phyloP scores from a whole-genome alignment of 2,797 vertebrate species.

The Eospalax fontanierii region DNA sequence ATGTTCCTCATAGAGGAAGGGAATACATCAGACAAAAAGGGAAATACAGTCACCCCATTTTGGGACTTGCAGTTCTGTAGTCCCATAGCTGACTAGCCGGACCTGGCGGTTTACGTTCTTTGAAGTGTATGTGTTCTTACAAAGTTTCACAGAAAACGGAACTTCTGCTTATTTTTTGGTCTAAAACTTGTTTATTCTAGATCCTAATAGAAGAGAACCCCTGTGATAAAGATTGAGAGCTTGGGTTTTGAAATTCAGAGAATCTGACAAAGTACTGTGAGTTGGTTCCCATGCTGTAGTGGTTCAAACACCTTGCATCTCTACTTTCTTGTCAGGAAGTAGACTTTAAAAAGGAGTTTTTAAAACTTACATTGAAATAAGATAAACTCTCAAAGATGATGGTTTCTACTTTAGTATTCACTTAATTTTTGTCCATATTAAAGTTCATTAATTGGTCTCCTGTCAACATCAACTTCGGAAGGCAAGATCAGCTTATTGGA shows the following conservation, averaged over 20 bases:
- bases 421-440: not conserved
- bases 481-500: not conserved
- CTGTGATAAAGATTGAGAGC: not conserved
- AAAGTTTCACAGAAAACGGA: conserved; percentile 41
- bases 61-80: not conserved
- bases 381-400: not conserved
- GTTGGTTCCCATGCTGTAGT: not conserved
- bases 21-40: not conserved
- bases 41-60: conserved; percentile 22
- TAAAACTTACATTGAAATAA: not conserved
- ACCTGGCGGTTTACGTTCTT: conserved; percentile 16
- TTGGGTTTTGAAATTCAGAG: conserved; percentile 36
- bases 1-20: not conserved
- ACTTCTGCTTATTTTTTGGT: conserved; percentile 19
- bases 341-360: not conserved
- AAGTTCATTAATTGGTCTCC: not conserved
- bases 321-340: conserved; percentile 30
- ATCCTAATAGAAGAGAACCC: not conserved
- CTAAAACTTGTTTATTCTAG: conserved; percentile 17
- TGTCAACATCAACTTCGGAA: not conserved
- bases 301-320: conserved; percentile 19
- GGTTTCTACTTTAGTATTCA: conserved; percentile 16
- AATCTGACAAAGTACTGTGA: not conserved
- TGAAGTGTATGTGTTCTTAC: conserved; percentile 27
- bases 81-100: not conserved